Evolutionary conservation across 2,797 vertebrate species (phyloP), one percentile per base, ranked within the genome.

Genomic region (Galago senegalensis): DNA sequence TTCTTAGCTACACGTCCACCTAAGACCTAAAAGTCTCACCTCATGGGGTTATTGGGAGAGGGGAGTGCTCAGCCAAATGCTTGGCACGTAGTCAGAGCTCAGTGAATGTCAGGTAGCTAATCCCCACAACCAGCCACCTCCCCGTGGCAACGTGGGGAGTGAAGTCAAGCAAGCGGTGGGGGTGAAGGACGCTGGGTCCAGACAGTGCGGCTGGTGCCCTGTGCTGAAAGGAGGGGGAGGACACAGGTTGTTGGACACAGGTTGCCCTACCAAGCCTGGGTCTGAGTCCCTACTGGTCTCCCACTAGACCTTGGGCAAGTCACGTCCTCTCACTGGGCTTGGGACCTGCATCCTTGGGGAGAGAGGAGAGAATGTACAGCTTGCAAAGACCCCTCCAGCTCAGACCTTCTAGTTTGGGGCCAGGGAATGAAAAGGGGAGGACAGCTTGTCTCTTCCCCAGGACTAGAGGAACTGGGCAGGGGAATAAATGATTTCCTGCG

Each of bases 251-350:
- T 40, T 40, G 10, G 16, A 46, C 10, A 3, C 25, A 34, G 46
- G 14, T 5, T 23, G 25, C 31, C 27, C 80, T 70, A 60, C 11
- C 58, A 29, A 53, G 90, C 3, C 12, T 7, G 12, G 27, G 8
- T 31, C 1, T 2, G 31, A 16, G 17, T 7, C 31, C 6, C 18
- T 63, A 4, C 0, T 7, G 2, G 34, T 6, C 49, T 31, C n/a
- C 46, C 21, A 8, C 27, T n/a, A 7, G 37, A 1, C 23, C n/a
- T 43, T 16, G 40, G 56, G 10, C n/a, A 61, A 67, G 69, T 60
- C 80, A 23, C 21, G 6, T 18, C 27, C 67, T 10, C 49, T 89
- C 18, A 80, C 69, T 23, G 43, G 40, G 86, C 31, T 60, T 49
- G 58, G 21, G 49, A 34, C n/a, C 27, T 5, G 29, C 27, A 34